Percentiles rank a stretch among this genome's conserved stretches.
These are phyloP conservation scores for Charadrius vociferus DNA, from an alignment of 2,113 vertebrate genomes.

Conservation along the genomic window DNA sequence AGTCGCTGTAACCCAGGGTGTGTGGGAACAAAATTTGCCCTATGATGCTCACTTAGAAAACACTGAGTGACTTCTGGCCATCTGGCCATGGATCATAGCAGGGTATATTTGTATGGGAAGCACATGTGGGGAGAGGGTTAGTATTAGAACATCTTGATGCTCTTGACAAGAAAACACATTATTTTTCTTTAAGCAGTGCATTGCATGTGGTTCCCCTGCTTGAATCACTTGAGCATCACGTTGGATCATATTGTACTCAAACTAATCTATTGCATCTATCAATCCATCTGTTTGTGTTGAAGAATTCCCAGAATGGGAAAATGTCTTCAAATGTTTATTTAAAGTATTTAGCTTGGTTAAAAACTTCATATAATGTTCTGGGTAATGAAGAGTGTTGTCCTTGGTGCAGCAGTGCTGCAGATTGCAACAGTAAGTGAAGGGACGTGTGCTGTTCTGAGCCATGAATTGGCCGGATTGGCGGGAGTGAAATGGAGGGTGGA, in stretches of 20 bases:
- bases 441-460: not conserved
- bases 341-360: not conserved
- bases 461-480: not conserved
- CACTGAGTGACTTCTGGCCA: not conserved
- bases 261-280: not conserved
- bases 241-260: not conserved
- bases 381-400: not conserved
- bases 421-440: not conserved
- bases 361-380: not conserved
- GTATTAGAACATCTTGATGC: not conserved
- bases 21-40: not conserved
- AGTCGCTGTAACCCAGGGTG: not conserved
- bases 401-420: not conserved
- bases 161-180: not conserved
- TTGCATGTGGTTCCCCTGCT: not conserved
- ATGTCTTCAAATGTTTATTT: not conserved
- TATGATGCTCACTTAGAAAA: not conserved
- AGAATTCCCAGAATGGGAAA: not conserved
- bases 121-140: not conserved
- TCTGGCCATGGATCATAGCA: not conserved
- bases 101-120: not conserved
- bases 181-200: not conserved
- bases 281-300: not conserved
- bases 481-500: not conserved
- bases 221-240: not conserved